Conservation (phyloP, 2,797 vertebrate species). For the Neostethus bicornis region DNA sequence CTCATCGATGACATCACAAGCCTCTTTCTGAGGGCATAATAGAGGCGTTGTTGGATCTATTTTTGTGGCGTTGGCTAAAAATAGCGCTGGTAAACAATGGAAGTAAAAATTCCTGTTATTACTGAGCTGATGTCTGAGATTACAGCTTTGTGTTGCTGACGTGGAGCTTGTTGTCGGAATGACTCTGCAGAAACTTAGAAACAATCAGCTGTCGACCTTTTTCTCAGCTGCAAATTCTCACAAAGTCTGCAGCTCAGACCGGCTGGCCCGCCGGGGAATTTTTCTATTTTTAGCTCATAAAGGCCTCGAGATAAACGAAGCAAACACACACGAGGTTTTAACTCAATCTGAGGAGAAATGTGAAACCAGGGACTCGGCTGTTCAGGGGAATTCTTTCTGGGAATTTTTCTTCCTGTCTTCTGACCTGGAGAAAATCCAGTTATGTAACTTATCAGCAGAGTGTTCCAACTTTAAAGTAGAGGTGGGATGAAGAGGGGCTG, state of each 20-base stretch:
- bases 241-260: too few species aligned
- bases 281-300: constrained; percentile 50
- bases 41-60: constrained; percentile 51
- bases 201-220: constrained; percentile 58
- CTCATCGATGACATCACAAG: constrained; percentile 59
- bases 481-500: too few species aligned
- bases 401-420: neutral
- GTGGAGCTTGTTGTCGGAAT: constrained; percentile 65
- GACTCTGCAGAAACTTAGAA: constrained; percentile 63
- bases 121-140: constrained; percentile 56
- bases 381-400: constrained; percentile 41
- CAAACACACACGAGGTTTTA: constrained; percentile 1
- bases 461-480: too few species aligned
- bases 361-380: constrained; percentile 21
- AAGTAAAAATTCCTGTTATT: constrained; percentile 56
- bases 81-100: constrained; percentile 67
- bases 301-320: constrained; percentile 6
- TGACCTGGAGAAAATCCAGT: constrained; percentile 2
- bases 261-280: too few species aligned
- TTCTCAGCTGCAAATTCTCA: constrained; percentile 52
- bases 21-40: constrained; percentile 59
- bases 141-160: constrained; percentile 72
- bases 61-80: constrained; percentile 63
- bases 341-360: constrained; percentile 28
- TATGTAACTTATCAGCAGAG: neutral